These are phyloP conservation scores for Artemia sinica DNA, from an alignment of 2,888 invertebrate genomes.

Conservation along the genomic window DNA sequence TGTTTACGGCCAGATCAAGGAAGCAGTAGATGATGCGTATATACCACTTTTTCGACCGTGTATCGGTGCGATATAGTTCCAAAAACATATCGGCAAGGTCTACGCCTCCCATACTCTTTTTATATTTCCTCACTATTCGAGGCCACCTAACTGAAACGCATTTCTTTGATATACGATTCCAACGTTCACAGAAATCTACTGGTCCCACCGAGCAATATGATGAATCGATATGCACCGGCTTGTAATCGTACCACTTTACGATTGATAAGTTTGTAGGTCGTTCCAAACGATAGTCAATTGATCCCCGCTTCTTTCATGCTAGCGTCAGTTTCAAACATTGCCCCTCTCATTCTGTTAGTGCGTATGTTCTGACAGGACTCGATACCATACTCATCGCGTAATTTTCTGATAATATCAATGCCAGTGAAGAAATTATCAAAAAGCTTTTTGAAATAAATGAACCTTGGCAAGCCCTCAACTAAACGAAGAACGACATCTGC, in stretches of 20 bases:
- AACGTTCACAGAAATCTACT: no score
- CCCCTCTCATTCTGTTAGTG: background rate
- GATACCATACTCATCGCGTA: background rate
- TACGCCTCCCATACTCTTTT: no score
- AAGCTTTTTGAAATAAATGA: background rate
- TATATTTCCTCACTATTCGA: no score
- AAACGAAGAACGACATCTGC: background rate
- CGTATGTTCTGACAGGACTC: conserved; percentile 1
- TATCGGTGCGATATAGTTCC: no score
- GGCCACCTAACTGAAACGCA: no score
- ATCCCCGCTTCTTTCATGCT: background rate
- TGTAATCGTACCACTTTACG: background rate
- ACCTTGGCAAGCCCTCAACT: background rate
- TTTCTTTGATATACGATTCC: no score
- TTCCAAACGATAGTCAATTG: background rate
- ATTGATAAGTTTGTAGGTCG: background rate
- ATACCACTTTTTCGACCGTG: no score
- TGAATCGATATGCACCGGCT: no score
- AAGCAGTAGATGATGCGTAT: no score
- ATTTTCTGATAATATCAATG: background rate
- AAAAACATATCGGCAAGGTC: no score
- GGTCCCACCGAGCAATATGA: no score
- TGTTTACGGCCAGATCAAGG: no score
- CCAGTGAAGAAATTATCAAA: background rate
- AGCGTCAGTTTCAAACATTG: background rate